Base-by-base conservation (phyloP, 2,797 vertebrate species). In the Phrynocephalus forsythii region DNA sequence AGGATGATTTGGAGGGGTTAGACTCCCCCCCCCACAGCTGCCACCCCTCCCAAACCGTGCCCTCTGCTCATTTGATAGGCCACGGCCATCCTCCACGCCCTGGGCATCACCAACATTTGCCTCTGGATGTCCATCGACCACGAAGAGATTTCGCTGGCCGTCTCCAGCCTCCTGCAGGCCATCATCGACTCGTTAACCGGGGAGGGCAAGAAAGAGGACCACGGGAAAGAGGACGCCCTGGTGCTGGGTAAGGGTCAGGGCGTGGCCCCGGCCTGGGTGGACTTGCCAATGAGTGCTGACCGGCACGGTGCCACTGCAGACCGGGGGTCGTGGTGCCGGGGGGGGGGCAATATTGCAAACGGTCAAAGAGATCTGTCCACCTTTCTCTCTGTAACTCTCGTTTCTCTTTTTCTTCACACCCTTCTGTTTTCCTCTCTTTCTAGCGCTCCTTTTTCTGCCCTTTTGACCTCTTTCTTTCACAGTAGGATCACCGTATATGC, bases 141-240 rank as follows among this genome's bases (percentile, higher is more conserved):
- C 0, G 98, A 99, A 89, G 99, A 99, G 92, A 97, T 98, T 50
- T 96, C 97, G 0, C 86, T 99, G 95, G 98, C 98, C 1, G 94
- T 98, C 86, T 98, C 98, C 94, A 98, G 97, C 95, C 95, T 99
- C 86, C 97, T 99, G 94, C 99, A 99, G 94, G 96, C 96, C 92
- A 94, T 99, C 95, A 97, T 97, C 0, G 98, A 99, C 91, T 98
- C 98, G 56, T 94, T 99, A 87, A 96, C 98, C 60, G 98, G 97
- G 67, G 97, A 96, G 69, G 98, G 99, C 90, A 97, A 95, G 89
- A 97, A 96, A 90, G 97, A 97, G 76, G 95, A 93, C 0, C 98
- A 97, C 2, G 98, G 98, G 82, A 99, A 98, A 92, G 98, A 99
- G 90, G 98, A 98, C 90, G 97, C 98, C 2, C 79, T 99, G 77